Conservation (phyloP, 2,888 invertebrate species). For the Drosophila differens region DNA sequence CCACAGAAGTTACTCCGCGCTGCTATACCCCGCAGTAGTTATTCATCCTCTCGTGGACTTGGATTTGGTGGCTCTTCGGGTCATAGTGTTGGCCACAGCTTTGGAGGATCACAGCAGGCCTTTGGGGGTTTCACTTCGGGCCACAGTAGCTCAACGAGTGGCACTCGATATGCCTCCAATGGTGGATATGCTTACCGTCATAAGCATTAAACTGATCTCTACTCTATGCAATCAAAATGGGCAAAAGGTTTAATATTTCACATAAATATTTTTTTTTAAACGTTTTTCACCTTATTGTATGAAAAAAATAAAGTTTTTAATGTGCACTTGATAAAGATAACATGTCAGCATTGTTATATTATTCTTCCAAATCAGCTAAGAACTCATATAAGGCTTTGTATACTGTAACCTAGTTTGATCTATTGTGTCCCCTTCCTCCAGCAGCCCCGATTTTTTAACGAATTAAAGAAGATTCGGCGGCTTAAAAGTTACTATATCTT, state of each 20-base stretch:
- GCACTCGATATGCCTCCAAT: slow-evolving; percentile 69
- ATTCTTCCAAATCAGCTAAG: background rate
- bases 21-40: slow-evolving; percentile 8
- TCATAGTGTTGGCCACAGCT: slow-evolving; percentile 26
- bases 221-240: slow-evolving; percentile 9
- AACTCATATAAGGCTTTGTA: background rate
- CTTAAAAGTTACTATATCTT: background rate
- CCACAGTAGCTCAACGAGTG: slow-evolving; percentile 28
- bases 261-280: slow-evolving; percentile 23
- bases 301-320: slow-evolving; percentile 16
- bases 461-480: background rate
- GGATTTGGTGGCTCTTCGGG: slow-evolving; percentile 29
- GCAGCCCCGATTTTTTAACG: background rate
- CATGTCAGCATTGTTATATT: background rate
- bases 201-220: slow-evolving; percentile 53
- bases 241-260: slow-evolving; percentile 8
- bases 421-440: background rate
- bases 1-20: background rate
- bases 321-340: background rate
- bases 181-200: slow-evolving; percentile 73
- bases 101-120: slow-evolving; percentile 22
- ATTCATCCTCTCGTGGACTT: slow-evolving; percentile 23
- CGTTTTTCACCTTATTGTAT: slow-evolving; percentile 1
- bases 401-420: background rate
- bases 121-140: slow-evolving; percentile 12